Conservation (phyloP, 2,888 invertebrate species). For the Limnephilus marmoratus region DNA sequence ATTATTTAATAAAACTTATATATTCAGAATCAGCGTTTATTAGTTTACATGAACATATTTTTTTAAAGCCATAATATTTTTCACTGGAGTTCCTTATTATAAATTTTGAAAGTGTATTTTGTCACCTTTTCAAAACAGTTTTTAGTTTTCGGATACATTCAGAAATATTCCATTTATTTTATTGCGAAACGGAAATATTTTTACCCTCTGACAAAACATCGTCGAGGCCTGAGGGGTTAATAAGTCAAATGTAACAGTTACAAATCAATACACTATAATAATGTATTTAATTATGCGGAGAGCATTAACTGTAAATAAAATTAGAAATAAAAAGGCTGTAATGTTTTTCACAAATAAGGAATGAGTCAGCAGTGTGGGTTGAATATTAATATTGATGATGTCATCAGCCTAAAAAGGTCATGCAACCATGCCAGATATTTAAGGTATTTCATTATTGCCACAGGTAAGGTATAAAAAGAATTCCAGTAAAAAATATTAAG, state of each 20-base stretch:
- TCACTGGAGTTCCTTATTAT: no score
- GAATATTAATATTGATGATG: neutral
- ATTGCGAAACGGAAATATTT: no score
- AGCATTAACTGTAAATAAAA: neutral
- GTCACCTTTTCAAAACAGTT: no score
- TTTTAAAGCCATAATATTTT: no score
- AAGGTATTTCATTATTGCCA: neutral
- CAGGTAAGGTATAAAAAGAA: neutral
- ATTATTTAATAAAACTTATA: no score
- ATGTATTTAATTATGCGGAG: neutral
- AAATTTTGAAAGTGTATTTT: no score
- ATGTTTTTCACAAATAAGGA: neutral
- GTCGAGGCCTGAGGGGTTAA: neutral
- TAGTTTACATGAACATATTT: no score
- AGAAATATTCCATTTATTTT: no score
- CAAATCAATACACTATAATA: neutral
- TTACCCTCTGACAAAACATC: no score
- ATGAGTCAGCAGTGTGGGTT: neutral
- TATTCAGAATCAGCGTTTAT: no score
- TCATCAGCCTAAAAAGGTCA: conserved; percentile 48
- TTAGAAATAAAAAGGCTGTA: neutral
- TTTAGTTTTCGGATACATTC: no score
- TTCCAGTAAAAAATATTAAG: neutral
- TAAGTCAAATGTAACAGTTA: neutral
- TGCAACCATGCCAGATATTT: neutral